phyloP scores from a whole-genome alignment of 2,888 invertebrate genomes.

The Hesperia comma region DNA sequence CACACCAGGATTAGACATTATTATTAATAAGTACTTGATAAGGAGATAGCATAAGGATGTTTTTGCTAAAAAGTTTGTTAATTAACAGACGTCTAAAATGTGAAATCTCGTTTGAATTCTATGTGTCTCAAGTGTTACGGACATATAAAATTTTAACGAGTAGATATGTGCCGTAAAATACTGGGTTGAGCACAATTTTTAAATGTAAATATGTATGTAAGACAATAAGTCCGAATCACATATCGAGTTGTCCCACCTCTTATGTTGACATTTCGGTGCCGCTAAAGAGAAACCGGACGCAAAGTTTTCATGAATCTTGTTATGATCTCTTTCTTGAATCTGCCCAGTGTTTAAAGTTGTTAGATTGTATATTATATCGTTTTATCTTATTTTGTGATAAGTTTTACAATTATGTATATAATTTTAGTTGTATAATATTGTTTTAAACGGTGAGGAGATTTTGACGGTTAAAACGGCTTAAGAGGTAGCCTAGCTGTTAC shows the following conservation, averaged over 20 bases:
- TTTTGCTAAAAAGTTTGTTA: slow-evolving; percentile 28
- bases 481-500: slow-evolving; percentile 52
- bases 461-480: slow-evolving; percentile 67
- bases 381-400: slow-evolving; percentile 77
- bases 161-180: slow-evolving; percentile 60
- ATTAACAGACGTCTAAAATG: slow-evolving; percentile 26
- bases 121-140: slow-evolving; percentile 17
- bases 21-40: slow-evolving; percentile 46
- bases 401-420: slow-evolving; percentile 74
- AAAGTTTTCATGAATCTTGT: slow-evolving; percentile 77
- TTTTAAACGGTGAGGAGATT: slow-evolving; percentile 53
- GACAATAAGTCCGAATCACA: slow-evolving; percentile 79
- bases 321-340: slow-evolving; percentile 82
- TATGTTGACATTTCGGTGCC: slow-evolving; percentile 57
- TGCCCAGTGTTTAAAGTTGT: slow-evolving; percentile 80
- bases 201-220: slow-evolving; percentile 71
- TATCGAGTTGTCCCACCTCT: slow-evolving; percentile 75
- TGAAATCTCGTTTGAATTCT: slow-evolving; percentile 41
- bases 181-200: slow-evolving; percentile 77
- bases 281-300: slow-evolving; percentile 56
- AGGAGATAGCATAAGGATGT: slow-evolving; percentile 33
- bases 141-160: slow-evolving; percentile 37
- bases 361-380: slow-evolving; percentile 73
- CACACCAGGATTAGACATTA: slow-evolving; percentile 57
- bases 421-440: slow-evolving; percentile 58